Conservation (phyloP, 2,888 invertebrate genomes). For the Brachyptera risi region DNA sequence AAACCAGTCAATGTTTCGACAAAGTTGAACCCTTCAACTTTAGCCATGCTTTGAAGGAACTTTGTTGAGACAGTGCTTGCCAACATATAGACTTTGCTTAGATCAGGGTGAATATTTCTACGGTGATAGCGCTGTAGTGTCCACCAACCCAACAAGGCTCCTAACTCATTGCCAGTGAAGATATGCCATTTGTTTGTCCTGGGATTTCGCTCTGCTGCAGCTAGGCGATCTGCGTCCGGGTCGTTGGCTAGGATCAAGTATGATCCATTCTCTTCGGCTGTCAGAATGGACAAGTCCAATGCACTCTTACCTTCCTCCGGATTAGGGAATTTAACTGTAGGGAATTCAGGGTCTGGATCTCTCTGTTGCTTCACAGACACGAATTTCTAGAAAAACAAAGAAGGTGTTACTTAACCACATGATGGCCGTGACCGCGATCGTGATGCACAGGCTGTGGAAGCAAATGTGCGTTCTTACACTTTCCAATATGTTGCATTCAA, state of each 20-base stretch:
- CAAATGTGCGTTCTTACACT: background rate
- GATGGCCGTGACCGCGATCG: no score
- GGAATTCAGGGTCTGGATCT: conserved; percentile 92
- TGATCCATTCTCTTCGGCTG: conserved; percentile 67
- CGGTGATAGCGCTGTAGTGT: conserved; percentile 59
- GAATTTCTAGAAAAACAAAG: conserved; percentile 48
- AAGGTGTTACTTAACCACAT: no score
- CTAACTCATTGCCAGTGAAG: conserved; percentile 94
- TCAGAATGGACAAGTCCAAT: conserved; percentile 66
- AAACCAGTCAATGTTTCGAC: conserved; percentile 96
- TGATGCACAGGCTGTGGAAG: background rate
- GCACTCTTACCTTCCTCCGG: conserved; percentile 92
- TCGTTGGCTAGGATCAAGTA: conserved; percentile 90
- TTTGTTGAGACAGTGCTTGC: conserved; percentile 96
- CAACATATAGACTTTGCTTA: conserved; percentile 66
- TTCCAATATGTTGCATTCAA: no score
- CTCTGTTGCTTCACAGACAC: conserved; percentile 69
- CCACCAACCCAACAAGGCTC: conserved; percentile 95
- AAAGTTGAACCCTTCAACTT: conserved; percentile 69
- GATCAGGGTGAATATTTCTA: conserved; percentile 43
- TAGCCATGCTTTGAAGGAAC: conserved; percentile 78
- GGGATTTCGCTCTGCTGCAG: conserved; percentile 75
- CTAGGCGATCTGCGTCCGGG: conserved; percentile 96
- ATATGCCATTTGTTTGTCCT: conserved; percentile 64
- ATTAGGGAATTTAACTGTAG: conserved; percentile 96